Conservation (phyloP, 2,797 vertebrate species). For the Notolabrus celidotus region DNA sequence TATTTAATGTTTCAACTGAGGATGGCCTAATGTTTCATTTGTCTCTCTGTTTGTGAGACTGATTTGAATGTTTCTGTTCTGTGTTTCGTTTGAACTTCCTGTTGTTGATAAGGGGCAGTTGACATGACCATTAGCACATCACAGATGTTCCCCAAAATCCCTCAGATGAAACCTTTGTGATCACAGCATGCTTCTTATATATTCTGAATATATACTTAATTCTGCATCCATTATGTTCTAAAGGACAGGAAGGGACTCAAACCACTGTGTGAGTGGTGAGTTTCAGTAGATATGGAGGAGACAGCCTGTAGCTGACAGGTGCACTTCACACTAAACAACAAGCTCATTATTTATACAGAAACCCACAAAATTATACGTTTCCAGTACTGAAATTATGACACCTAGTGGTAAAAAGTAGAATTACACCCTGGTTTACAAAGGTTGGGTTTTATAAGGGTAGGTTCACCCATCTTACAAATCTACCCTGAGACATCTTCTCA, state of each 20-base stretch:
- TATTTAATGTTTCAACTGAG: neutral
- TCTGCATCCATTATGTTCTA: neutral
- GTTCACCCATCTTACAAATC: neutral
- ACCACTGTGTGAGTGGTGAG: too few relatives aligned
- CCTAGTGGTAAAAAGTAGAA: slow-evolving; percentile 22
- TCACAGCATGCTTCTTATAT: too few relatives aligned
- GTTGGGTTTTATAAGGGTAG: neutral
- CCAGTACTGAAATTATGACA: slow-evolving; percentile 24
- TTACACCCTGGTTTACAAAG: neutral
- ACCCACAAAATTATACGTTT: neutral
- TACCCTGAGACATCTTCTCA: neutral
- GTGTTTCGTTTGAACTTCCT: slow-evolving; percentile 52
- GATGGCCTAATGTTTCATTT: neutral
- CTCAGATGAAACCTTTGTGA: neutral
- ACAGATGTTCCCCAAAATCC: slow-evolving; percentile 22
- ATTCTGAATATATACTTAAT: too few relatives aligned
- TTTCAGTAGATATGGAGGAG: slow-evolving; percentile 7
- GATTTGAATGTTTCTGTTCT: slow-evolving; percentile 58
- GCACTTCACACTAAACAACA: slow-evolving; percentile 5
- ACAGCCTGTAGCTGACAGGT: slow-evolving; percentile 3
- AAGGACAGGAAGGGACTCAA: too few relatives aligned
- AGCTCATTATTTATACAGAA: slow-evolving; percentile 12
- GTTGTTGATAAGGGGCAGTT: slow-evolving; percentile 6
- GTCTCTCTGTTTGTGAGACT: neutral
- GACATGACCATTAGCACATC: neutral